Base-by-base conservation (phyloP, 2,888 invertebrate genomes). In the Acanthosepion pharaonis region DNA sequence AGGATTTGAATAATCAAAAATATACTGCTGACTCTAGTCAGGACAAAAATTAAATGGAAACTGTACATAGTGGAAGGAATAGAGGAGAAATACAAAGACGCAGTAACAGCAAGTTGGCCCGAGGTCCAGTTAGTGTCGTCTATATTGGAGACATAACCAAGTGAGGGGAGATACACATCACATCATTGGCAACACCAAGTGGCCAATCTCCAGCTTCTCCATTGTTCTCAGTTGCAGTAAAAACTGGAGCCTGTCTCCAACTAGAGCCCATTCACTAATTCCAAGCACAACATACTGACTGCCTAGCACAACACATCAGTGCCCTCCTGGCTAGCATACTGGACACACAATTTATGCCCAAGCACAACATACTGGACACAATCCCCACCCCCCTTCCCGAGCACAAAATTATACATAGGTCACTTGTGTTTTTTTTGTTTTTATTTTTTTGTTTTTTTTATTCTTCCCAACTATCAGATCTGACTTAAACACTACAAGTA, bases 31-130 rank as follows among this genome's bases (percentile, higher is more conserved):
- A 78, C 78, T 59, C 59, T 33, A 78, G 78, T 78, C n/a, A n/a
- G 78, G 78, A n/a, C n/a, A n/a, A n/a, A 78, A 78, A 78, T 78
- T 78, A 78, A 78, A 78, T 78, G 33, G n/a, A 78, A 78, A 78
- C 59, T 59, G 59, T 59, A 59, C 78, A 78, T 78, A 33, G 78
- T n/a, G 78, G 78, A 78, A 78, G n/a, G 78, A 78, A n/a, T 78
- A 78, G n/a, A 78, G 78, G 78, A 78, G 78, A 78, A 78, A 78
- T n/a, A 78, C 78, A 78, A n/a, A 78, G n/a, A 78, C n/a, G n/a
- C n/a, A 78, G n/a, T 78, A n/a, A 78, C 78, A 78, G 78, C n/a
- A 33, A 78, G 78, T 78, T 78, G n/a, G 78, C 78, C 78, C 15
- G 25, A n/a, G 78, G 78, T 78, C 78, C 78, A 78, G 59, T 59